Evolutionary conservation across 2,113 vertebrate species (phyloP), one percentile per base, ranked within the genome.

Genomic region (Taurulus bubalis): DNA sequence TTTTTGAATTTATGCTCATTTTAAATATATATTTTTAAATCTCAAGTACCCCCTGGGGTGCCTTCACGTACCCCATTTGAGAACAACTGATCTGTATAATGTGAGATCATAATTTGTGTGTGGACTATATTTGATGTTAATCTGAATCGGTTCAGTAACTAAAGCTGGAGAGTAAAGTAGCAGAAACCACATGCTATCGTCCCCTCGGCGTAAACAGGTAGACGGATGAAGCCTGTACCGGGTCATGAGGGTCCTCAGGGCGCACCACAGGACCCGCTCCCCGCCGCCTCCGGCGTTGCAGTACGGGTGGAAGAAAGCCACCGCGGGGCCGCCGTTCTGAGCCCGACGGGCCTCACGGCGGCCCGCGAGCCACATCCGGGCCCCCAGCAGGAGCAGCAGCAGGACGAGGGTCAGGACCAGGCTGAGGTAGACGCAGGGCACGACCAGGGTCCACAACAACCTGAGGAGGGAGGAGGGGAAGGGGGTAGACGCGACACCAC

Each of bases 221-320:
- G 9, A 11, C n/a, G n/a, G n/a, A n/a, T n/a, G n/a, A n/a, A n/a
- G n/a, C 14, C 14, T 1, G 64, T 71, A 99, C 98, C 95, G 96
- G 89, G 95, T 95, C 93, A 99, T 97, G 30, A 99, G 93, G 0
- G 96, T 91, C 85, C 96, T 93, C 75, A 99, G 80, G 34, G 97
- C 96, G 91, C 97, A 97, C 98, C 98, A 99, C 45, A 99, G 92
- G 81, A 99, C 98, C 87, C 98, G 94, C 85, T 99, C 98, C 69
- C 97, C 98, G 71, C 98, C 98, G 5, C 98, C 98, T 4, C 98
- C 98, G 0, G 97, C 98, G 88, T 96, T 96, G 90, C 98, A 98
- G 91, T 99, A 98, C 0, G 98, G 98, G 86, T 99, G 98, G 79
- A 99, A 99, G 95, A 99, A 99, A 0, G 96, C 97, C 81, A 98